Evolutionary conservation across 2,888 invertebrate genomes (phyloP), one percentile per base, ranked within the genome.

Genomic region (Sinhomidia bicolor): DNA sequence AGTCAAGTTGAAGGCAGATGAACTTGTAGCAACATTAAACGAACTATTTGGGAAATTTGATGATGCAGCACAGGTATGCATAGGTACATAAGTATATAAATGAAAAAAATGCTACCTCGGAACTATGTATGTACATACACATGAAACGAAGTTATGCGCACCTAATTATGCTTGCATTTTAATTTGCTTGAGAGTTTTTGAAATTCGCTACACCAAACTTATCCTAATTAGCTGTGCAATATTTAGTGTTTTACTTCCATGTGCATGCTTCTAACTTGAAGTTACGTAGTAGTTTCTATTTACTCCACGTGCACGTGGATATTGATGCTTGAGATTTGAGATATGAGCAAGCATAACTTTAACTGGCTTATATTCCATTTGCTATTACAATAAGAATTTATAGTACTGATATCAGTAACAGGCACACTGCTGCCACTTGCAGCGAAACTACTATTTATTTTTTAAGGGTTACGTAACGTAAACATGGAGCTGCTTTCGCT

Each of bases 41-140:
- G 98, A 98, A 93, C 94, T 98, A 0, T 98, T 98, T 93, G 97
- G 98, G 5, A 95, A 96, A 93, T 98, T 98, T 93, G 98, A 98
- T 94, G 97, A 97, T 91, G 96, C 97, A 47, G 98, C 98, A 20
- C 96, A 97, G 95, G 97, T 97, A 94, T 92, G 57, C 5, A 57
- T 7, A 54, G 5, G 5, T n/a, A 54, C 54, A 12, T n/a, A n/a
- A 17, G 5, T 26, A 51, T 1, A 51, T n/a, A 51, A 51, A 51
- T 51, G 2, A 51, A 14, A 51, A 44, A 12, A 36, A 36, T 36
- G 36, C 12, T n/a, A n/a, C n/a, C n/a, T n/a, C n/a, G n/a, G n/a
- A 36, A 36, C 36, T 36, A 36, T 36, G 36, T 3, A 7, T 36
- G 3, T 36, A 7, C 36, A 36, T 36, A 36, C 36, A 7, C 36